Evolutionary conservation across 2,797 vertebrate species (phyloP), one percentile per base, ranked within the genome.

Genomic region (Peromyscus melanophrys): DNA sequence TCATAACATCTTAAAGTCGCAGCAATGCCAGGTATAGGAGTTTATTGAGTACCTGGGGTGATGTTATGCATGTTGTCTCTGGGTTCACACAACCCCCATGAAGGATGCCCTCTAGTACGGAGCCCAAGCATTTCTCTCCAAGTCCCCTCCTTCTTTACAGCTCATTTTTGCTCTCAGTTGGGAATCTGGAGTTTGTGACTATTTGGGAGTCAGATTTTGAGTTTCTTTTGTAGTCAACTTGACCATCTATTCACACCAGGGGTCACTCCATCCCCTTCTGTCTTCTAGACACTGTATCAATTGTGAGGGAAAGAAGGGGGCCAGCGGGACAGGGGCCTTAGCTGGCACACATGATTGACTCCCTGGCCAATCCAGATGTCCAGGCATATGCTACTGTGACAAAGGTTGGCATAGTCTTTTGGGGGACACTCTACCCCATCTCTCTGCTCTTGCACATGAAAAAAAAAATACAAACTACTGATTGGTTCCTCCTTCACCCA

Each of bases 181-280:
- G 84, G 96, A 82, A 94, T 91, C 75, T 81, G 80, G 63, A 89
- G 61, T 90, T 83, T 95, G 19, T 43, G 90, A 95, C 81, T 6
- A 97, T 80, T 86, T 78, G 77, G 90, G 96, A 96, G 88, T 34
- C 69, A 75, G 93, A 40, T 59, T 96, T 40, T 76, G 81, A 34
- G 43, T 97, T 96, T 78, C 82, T 95, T 97, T 86, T 71, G 49
- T 59, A 25, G 34, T 89, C 75, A 34, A 0, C 1, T 25, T 80
- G 63, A 67, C 65, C 9, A 0, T 55, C 52, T 52, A 40, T 23
- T 71, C 69, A 5, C 8, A 29, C 57, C 10, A 52, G 63, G 37
- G 55, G 55, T 55, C 55, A 55, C 21, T 59, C 9, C 0, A 71
- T 13, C 3, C 8, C 8, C 10, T 46, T 52, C 78, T 78, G 34